phyloP scores from a whole-genome alignment of 2,113 vertebrate species.

The Aramus guarauna region DNA sequence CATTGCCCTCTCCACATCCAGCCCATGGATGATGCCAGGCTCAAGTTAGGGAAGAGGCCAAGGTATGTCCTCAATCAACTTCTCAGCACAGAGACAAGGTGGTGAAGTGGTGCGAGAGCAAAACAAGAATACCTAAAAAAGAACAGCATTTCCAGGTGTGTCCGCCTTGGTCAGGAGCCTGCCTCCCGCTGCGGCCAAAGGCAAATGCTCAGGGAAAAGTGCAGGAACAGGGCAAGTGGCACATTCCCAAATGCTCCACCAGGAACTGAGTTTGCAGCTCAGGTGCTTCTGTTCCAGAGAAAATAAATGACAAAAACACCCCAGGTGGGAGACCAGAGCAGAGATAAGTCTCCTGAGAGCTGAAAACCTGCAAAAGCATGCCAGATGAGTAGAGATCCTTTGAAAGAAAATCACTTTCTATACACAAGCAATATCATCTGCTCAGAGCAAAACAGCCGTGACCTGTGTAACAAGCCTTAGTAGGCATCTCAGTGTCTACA shows the following conservation, averaged over 20 bases:
- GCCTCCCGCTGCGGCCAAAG: accelerated
- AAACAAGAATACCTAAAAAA: neutral
- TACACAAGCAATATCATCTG: neutral
- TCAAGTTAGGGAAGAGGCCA: neutral
- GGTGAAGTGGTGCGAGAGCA: neutral
- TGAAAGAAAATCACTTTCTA: neutral
- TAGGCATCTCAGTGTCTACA: neutral
- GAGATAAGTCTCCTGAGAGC: neutral
- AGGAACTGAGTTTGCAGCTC: neutral
- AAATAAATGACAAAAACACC: neutral
- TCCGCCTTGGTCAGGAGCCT: neutral
- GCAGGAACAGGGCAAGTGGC: neutral
- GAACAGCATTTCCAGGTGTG: neutral
- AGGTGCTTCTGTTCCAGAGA: neutral
- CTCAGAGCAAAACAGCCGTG: neutral
- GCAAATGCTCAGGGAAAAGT: neutral
- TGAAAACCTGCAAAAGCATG: neutral
- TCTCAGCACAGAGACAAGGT: neutral
- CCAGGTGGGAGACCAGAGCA: neutral
- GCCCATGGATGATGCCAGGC: neutral
- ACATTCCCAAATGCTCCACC: neutral
- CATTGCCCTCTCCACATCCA: neutral
- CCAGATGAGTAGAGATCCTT: neutral
- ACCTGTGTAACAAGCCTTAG: neutral
- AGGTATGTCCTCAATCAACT: neutral